A percentile compares a stretch with the other conserved stretches of the same genome.
Evolutionary conservation across 2,888 invertebrate species (phyloP).

Genomic region (Cyclophora albipunctata): DNA sequence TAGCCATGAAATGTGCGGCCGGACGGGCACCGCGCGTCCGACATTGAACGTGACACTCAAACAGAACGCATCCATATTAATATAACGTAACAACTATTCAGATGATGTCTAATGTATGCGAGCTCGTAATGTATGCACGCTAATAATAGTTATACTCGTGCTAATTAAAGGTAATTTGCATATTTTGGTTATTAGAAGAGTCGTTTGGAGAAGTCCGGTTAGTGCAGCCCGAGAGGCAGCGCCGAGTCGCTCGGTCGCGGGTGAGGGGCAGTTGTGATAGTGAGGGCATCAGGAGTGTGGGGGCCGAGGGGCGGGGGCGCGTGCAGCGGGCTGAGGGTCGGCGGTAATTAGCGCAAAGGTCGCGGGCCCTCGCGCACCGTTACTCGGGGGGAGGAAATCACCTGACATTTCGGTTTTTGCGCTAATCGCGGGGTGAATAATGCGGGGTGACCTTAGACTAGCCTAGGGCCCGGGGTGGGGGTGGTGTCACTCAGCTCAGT

Average conservation of each 20-base stretch:
- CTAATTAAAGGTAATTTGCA: conserved; percentile 17
- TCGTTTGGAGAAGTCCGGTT: background rate
- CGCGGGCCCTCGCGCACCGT: conserved; percentile 32
- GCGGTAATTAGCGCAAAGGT: conserved; percentile 23
- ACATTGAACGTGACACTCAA: conserved; percentile 4
- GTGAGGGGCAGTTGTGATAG: too few relatives aligned
- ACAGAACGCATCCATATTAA: conserved; percentile 2
- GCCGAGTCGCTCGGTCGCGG: background rate
- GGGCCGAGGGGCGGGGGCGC: too few relatives aligned
- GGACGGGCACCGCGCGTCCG: background rate
- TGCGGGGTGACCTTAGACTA: conserved; percentile 26
- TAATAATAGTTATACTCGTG: conserved; percentile 10
- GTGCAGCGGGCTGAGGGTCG: too few relatives aligned
- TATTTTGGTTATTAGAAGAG: conserved; percentile 14
- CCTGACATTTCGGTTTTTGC: conserved; percentile 58
- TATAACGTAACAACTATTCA: conserved; percentile 10
- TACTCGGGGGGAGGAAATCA: conserved; percentile 25
- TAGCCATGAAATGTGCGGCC: background rate
- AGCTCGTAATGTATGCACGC: conserved; percentile 9
- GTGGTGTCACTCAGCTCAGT: conserved; percentile 8
- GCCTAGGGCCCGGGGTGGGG: conserved; percentile 25
- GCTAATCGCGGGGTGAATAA: conserved; percentile 36
- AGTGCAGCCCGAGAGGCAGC: conserved; percentile 1
- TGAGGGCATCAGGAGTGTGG: too few relatives aligned
- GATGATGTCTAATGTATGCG: conserved; percentile 4